These are phyloP conservation scores for Spisula solida DNA, from an alignment of 2,888 invertebrate species.

Conservation along the genomic window DNA sequence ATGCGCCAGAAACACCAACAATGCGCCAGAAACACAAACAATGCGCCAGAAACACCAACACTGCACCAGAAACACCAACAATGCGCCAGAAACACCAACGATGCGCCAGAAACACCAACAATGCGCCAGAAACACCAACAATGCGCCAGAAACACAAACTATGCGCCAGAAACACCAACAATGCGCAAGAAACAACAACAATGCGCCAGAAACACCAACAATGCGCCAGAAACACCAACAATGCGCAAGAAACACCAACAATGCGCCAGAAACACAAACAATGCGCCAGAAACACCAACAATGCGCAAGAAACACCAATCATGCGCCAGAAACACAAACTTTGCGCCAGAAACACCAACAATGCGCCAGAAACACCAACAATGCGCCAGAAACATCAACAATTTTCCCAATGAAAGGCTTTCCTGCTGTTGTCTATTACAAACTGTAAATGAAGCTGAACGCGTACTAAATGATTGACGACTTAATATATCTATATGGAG, in stretches of 20 bases:
- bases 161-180: too few relatives aligned
- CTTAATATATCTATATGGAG: not conserved
- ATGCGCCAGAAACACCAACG: not conserved
- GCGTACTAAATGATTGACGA: not conserved
- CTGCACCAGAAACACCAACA: too few relatives aligned
- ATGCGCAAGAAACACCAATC: too few relatives aligned
- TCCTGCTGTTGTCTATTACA: not conserved
- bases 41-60: not conserved
- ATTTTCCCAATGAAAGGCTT: not conserved
- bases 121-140: not conserved
- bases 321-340: too few relatives aligned
- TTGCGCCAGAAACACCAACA: not conserved
- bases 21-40: not conserved
- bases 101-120: too few relatives aligned
- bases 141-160: not conserved
- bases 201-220: not conserved
- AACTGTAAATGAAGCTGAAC: conserved; percentile 2
- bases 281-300: too few relatives aligned
- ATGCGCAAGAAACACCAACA: too few relatives aligned
- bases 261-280: not conserved
- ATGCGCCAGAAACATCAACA: not conserved
- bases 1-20: not conserved
- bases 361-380: not conserved
- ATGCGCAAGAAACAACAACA: not conserved
- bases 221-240: not conserved